These are phyloP conservation scores for Actenoides hombroni DNA, from an alignment of 2,113 vertebrate genomes.

Conservation along the genomic window DNA sequence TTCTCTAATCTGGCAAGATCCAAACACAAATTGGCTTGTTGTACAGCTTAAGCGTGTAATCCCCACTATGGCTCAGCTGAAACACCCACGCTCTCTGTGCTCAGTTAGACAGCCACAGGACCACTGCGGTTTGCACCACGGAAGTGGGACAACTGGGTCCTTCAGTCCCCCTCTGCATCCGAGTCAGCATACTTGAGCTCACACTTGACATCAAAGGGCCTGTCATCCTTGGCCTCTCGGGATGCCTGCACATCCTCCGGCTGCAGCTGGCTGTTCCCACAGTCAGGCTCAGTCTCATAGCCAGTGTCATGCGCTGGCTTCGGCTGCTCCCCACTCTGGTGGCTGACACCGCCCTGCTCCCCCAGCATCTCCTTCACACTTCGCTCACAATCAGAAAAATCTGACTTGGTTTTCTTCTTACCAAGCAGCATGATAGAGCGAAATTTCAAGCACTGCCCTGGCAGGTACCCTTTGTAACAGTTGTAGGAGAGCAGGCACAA, in stretches of 20 bases:
- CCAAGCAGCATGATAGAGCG: slow-evolving; percentile 83
- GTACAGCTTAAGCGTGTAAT: neutral
- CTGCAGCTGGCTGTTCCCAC: slow-evolving; percentile 80
- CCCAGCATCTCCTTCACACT: slow-evolving; percentile 84
- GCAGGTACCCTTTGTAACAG: slow-evolving; percentile 95
- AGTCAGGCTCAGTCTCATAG: slow-evolving; percentile 92
- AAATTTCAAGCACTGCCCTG: slow-evolving; percentile 86
- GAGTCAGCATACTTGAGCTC: slow-evolving; percentile 90
- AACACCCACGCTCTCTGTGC: neutral
- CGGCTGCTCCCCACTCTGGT: slow-evolving; percentile 82
- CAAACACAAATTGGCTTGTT: slow-evolving; percentile 6
- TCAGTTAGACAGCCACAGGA: neutral
- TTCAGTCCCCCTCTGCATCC: slow-evolving; percentile 79
- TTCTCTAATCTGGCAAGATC: slow-evolving; percentile 23
- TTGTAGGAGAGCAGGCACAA: slow-evolving; percentile 87
- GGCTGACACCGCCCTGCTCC: slow-evolving; percentile 79
- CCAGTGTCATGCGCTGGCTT: slow-evolving; percentile 87
- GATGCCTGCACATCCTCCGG: slow-evolving; percentile 68
- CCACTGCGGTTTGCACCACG: neutral
- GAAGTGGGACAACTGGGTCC: rapidly evolving
- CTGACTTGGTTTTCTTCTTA: slow-evolving; percentile 81
- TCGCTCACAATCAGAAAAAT: slow-evolving; percentile 87
- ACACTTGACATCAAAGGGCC: slow-evolving; percentile 91
- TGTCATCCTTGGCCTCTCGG: slow-evolving; percentile 70
- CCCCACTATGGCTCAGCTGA: neutral